Evolutionary conservation across 2,888 invertebrate genomes (phyloP).

Genomic region (Dasysyrphus tricinctus): DNA sequence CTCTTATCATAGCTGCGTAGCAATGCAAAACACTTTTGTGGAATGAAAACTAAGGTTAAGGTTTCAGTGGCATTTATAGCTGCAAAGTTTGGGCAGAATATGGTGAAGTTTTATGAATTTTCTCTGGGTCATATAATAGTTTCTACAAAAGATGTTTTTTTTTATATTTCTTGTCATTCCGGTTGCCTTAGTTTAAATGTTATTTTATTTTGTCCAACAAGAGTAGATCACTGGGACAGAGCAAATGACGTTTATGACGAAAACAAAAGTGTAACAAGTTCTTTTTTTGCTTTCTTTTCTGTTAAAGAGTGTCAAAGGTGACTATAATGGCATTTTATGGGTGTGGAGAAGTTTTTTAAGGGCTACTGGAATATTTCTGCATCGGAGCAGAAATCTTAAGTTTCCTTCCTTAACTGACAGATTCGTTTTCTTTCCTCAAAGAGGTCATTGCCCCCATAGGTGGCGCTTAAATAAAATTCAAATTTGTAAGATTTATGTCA

Average conservation of each 20-base stretch:
- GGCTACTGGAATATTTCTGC: too few species aligned
- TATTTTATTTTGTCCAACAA: constrained; percentile 11
- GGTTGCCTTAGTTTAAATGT: constrained; percentile 38
- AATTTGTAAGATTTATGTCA: constrained; percentile 58
- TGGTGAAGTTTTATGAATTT: constrained; percentile 44
- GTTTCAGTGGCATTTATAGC: constrained; percentile 60
- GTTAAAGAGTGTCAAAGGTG: constrained; percentile 23
- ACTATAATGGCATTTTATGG: constrained; percentile 26
- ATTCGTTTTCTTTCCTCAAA: background rate
- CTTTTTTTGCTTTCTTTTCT: constrained; percentile 68
- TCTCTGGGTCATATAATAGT: constrained; percentile 35
- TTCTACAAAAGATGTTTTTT: background rate
- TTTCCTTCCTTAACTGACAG: background rate
- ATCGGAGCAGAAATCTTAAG: too few species aligned
- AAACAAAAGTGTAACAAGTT: constrained; percentile 61
- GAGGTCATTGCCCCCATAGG: constrained; percentile 47
- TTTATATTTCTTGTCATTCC: constrained; percentile 47
- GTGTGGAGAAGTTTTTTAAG: background rate
- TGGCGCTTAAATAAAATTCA: constrained; percentile 31
- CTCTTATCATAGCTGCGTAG: constrained; percentile 23
- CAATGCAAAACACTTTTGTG: constrained; percentile 22
- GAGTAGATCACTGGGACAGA: constrained; percentile 72
- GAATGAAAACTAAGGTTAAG: constrained; percentile 54
- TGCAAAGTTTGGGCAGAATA: background rate
- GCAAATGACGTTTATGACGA: constrained; percentile 39